Conservation (phyloP, 2,113 vertebrate species). For the Ctenodactylus gundi region DNA sequence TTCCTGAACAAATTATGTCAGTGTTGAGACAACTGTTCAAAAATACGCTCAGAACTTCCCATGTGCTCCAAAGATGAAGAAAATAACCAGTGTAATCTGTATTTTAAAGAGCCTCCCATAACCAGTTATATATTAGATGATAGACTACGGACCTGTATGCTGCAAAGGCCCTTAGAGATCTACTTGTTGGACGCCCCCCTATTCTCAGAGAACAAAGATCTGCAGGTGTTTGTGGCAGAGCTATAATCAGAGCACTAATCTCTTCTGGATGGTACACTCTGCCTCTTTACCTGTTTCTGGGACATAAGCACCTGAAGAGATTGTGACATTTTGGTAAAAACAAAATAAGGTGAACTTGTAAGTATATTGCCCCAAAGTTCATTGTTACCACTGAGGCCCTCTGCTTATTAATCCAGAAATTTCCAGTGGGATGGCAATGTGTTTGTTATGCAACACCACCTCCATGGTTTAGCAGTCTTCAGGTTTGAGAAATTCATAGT, state of each 20-base stretch:
- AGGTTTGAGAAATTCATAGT: neutral
- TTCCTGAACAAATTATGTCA: neutral
- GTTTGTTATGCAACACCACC: neutral
- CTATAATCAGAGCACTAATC: neutral
- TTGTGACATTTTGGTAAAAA: neutral
- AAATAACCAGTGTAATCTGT: neutral
- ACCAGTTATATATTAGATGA: neutral
- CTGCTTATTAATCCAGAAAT: neutral
- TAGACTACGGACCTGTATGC: neutral
- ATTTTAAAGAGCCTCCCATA: neutral
- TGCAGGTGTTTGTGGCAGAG: neutral
- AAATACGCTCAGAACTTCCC: neutral
- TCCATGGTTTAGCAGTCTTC: neutral
- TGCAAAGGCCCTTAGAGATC: neutral
- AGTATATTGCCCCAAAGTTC: neutral
- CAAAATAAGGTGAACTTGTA: neutral
- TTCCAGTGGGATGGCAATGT: neutral
- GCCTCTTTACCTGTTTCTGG: neutral
- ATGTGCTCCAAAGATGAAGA: neutral
- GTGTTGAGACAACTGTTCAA: conserved; percentile 12
- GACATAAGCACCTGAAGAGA: neutral
- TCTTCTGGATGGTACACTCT: neutral
- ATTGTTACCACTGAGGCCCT: neutral
- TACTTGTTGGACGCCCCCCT: neutral
- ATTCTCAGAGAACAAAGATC: conserved; percentile 33